Evolutionary conservation across 2,113 vertebrate genomes (phyloP).

Genomic region (Fukomys damarensis): DNA sequence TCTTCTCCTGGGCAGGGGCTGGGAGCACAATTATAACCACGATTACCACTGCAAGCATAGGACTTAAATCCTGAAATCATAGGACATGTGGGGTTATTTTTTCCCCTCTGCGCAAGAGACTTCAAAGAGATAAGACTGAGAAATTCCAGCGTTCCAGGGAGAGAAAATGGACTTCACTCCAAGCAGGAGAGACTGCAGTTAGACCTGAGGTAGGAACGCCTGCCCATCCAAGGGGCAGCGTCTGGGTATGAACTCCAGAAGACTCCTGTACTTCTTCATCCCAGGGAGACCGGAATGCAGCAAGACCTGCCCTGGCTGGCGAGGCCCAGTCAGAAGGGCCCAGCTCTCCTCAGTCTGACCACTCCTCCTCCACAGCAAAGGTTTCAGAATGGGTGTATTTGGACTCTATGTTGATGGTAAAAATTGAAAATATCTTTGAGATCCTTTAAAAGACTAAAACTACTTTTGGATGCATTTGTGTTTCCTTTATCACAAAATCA

Average conservation of each 20-base stretch:
- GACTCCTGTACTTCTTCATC: neutral
- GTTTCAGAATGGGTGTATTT: neutral
- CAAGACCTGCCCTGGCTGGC: constrained; percentile 31
- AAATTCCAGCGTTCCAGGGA: neutral
- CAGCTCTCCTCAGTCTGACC: neutral
- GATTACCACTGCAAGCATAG: neutral
- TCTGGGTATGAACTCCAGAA: neutral
- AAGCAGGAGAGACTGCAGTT: constrained; percentile 43
- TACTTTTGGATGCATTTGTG: neutral
- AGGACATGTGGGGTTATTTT: neutral
- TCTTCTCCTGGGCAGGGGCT: neutral
- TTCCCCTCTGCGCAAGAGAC: neutral
- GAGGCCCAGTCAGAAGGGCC: constrained; percentile 2
- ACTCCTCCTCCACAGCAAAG: neutral
- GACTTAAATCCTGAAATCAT: neutral
- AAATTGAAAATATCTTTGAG: neutral
- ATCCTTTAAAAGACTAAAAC: neutral
- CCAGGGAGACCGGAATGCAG: constrained; percentile 38
- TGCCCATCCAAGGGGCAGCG: neutral
- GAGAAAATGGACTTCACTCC: neutral
- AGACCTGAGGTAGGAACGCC: neutral
- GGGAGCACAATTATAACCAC: neutral
- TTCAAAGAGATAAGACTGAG: neutral
- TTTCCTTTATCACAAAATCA: neutral
- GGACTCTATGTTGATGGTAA: accelerated